phyloP scores from a whole-genome alignment of 2,888 invertebrate species.

The Nemapogon koenigi region DNA sequence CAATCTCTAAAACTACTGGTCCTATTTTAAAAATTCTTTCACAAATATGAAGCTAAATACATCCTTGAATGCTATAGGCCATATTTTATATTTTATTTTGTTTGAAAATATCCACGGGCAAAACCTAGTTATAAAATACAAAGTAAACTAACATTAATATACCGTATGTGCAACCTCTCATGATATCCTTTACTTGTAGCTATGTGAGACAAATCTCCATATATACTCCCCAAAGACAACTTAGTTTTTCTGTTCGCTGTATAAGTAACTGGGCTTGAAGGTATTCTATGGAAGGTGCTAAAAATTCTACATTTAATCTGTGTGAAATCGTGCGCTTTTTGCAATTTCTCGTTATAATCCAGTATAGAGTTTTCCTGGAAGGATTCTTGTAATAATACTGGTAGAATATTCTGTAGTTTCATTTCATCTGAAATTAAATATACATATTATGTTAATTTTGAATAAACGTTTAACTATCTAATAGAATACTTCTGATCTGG shows the following conservation, averaged over 20 bases:
- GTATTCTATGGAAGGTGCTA: conserved; percentile 36
- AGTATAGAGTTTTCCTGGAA: conserved; percentile 29
- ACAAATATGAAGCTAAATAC: no score
- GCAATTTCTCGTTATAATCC: conserved; percentile 42
- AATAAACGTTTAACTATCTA: neutral
- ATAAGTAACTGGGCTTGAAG: conserved; percentile 21
- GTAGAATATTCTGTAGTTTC: conserved; percentile 26
- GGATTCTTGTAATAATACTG: conserved; percentile 29
- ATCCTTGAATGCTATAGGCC: no score
- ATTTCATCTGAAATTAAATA: conserved; percentile 27
- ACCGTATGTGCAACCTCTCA: conserved; percentile 1
- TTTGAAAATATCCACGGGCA: no score
- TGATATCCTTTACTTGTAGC: neutral
- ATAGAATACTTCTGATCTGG: neutral
- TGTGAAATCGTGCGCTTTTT: conserved; percentile 25
- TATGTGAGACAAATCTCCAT: conserved; percentile 28
- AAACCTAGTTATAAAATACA: no score
- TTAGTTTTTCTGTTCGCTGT: conserved; percentile 16
- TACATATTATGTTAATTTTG: neutral
- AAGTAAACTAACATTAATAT: conserved; percentile 11
- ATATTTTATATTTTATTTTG: no score
- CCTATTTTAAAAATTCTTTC: no score
- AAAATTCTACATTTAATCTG: conserved; percentile 35
- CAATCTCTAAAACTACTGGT: no score
- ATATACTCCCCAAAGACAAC: conserved; percentile 23